Percentiles rank a stretch among this genome's conserved stretches.
Evolutionary conservation across 2,113 vertebrate genomes (phyloP).

Genomic region (Oreotrochilus melanogaster): DNA sequence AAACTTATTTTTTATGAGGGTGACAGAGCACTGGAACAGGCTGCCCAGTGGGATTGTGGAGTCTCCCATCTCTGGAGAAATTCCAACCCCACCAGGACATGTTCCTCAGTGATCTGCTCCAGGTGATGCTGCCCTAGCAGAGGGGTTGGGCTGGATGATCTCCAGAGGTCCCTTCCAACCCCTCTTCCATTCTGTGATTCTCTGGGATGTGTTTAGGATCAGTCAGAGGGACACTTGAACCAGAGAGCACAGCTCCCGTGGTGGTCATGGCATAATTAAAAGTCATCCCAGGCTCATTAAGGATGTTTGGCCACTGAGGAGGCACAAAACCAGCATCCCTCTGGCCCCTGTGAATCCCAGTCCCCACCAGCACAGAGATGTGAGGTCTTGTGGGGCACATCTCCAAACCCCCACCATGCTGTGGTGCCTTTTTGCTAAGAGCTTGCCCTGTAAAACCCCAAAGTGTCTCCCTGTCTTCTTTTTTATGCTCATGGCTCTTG

Average conservation of each 20-base stretch:
- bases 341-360: not conserved
- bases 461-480: not conserved
- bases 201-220: accelerated
- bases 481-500: accelerated
- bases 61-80: no score
- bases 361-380: not conserved
- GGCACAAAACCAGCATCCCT: not conserved
- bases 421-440: not conserved
- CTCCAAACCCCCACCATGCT: not conserved
- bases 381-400: no score
- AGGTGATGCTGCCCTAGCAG: no score
- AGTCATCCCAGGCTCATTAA: not conserved
- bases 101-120: no score
- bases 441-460: not conserved
- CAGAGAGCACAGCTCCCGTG: accelerated
- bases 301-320: not conserved
- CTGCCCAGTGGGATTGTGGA: no score
- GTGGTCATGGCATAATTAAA: not conserved
- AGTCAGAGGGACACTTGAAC: not conserved
- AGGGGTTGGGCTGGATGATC: no score
- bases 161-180: no score
- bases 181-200: no score
- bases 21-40: no score
- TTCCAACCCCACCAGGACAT: no score
- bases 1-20: no score